Percentiles rank a stretch among this genome's conserved stretches.
Evolutionary conservation across 2,888 invertebrate genomes (phyloP).

Genomic region (Entomobrya multifasciata): DNA sequence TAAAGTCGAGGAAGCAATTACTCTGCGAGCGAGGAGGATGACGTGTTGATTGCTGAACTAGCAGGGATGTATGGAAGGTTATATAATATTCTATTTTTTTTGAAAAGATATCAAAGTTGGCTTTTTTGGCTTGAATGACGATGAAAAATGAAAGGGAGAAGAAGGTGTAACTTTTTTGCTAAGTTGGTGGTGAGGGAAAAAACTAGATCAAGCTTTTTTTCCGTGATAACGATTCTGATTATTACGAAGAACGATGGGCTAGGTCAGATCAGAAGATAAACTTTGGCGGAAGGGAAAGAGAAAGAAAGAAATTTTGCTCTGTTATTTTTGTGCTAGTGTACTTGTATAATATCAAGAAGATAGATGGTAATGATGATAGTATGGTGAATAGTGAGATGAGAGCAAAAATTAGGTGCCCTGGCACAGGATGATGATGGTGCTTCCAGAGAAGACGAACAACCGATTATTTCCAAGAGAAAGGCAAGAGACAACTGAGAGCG

Average conservation of each 20-base stretch:
- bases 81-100: not conserved
- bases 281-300: slow-evolving; percentile 41
- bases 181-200: not conserved
- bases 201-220: slow-evolving; percentile 50
- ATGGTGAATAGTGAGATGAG: not conserved
- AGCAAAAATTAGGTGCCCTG: not conserved
- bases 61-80: slow-evolving; percentile 6
- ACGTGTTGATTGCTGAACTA: slow-evolving; percentile 53
- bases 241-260: too few species aligned
- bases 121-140: not conserved
- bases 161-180: slow-evolving; percentile 26
- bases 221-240: not conserved
- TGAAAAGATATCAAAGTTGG: slow-evolving; percentile 28
- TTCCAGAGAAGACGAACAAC: slow-evolving; percentile 24
- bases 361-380: slow-evolving; percentile 31
- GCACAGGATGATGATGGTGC: slow-evolving; percentile 37
- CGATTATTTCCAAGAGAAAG: slow-evolving; percentile 73
- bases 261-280: not conserved
- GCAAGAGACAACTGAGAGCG: slow-evolving; percentile 73
- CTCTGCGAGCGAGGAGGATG: not conserved
- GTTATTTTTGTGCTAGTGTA: too few species aligned
- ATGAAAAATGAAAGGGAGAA: not conserved
- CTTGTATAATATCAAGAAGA: not conserved
- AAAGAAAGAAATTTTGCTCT: slow-evolving; percentile 46
- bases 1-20: slow-evolving; percentile 52